These are phyloP conservation scores for Pseudolaguvia tuberculata DNA, from an alignment of 2,113 vertebrate genomes.

Conservation along the genomic window DNA sequence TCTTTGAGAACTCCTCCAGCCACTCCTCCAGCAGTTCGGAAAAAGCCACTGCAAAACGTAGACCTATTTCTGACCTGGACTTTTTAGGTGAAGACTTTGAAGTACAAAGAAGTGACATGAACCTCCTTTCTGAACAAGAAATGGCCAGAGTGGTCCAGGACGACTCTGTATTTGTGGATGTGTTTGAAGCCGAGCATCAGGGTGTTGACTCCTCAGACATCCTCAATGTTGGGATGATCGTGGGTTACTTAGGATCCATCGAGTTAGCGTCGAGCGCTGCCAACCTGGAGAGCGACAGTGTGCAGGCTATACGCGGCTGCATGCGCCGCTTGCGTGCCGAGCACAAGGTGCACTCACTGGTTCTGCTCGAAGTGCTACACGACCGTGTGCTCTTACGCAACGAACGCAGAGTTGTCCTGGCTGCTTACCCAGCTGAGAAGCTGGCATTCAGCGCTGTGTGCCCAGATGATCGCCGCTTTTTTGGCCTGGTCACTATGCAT, in stretches of 20 bases:
- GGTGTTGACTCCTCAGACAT: constrained; percentile 73
- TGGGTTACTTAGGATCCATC: constrained; percentile 94
- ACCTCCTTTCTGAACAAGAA: constrained; percentile 78
- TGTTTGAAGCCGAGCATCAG: constrained; percentile 63
- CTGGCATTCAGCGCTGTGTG: constrained; percentile 95
- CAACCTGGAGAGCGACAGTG: constrained; percentile 85
- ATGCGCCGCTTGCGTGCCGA: constrained; percentile 93
- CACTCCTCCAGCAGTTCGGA: constrained; percentile 73
- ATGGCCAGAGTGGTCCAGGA: constrained; percentile 69
- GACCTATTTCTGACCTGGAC: constrained; percentile 73
- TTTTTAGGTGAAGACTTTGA: constrained; percentile 59
- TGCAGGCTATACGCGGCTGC: constrained; percentile 94
- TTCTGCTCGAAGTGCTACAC: constrained; percentile 92
- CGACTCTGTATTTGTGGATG: constrained; percentile 74
- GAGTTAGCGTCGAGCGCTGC: constrained; percentile 85
- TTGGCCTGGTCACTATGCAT: constrained; percentile 96
- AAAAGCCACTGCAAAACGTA: constrained; percentile 54
- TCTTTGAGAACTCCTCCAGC: constrained; percentile 86
- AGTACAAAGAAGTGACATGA: constrained; percentile 58
- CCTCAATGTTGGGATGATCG: constrained; percentile 93
- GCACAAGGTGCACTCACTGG: constrained; percentile 91
- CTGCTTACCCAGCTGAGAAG: constrained; percentile 92
- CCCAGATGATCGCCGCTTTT: constrained; percentile 88
- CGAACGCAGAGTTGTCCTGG: constrained; percentile 78
- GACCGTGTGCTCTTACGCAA: constrained; percentile 87